phyloP scores from a whole-genome alignment of 2,113 vertebrate species.

The Arenaria interpres region DNA sequence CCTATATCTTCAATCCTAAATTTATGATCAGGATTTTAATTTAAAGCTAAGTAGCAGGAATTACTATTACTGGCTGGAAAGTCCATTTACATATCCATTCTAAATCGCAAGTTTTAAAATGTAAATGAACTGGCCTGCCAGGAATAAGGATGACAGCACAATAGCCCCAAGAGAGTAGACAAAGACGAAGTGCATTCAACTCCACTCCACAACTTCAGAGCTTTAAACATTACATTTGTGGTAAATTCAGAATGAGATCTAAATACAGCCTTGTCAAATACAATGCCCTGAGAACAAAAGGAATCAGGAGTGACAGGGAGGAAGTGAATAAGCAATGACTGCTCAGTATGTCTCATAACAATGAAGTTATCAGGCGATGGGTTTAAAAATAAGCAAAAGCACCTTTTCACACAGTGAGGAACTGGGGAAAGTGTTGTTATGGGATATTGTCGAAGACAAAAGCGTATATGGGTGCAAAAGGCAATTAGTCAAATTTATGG shows the following conservation, averaged over 20 bases:
- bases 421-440: not conserved
- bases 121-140: not conserved
- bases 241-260: conserved; percentile 14
- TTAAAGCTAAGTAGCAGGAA: not conserved
- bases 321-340: conserved; percentile 22
- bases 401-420: not conserved
- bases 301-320: not conserved
- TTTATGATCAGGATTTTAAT: not conserved
- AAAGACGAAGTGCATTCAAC: not conserved
- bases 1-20: not conserved
- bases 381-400: not conserved
- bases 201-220: not conserved
- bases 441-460: not conserved
- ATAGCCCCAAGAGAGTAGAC: not conserved
- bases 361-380: not conserved
- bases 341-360: not conserved
- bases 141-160: not conserved
- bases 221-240: not conserved
- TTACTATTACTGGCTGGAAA: not conserved
- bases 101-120: conserved; percentile 9
- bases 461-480: not conserved
- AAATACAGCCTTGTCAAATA: not conserved
- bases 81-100: not conserved
- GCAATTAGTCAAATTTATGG: not conserved
- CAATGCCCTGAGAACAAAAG: conserved; percentile 1